Evolutionary conservation across 2,113 vertebrate genomes (phyloP), one percentile per base, ranked within the genome.

Genomic region (Thymallus thymallus): DNA sequence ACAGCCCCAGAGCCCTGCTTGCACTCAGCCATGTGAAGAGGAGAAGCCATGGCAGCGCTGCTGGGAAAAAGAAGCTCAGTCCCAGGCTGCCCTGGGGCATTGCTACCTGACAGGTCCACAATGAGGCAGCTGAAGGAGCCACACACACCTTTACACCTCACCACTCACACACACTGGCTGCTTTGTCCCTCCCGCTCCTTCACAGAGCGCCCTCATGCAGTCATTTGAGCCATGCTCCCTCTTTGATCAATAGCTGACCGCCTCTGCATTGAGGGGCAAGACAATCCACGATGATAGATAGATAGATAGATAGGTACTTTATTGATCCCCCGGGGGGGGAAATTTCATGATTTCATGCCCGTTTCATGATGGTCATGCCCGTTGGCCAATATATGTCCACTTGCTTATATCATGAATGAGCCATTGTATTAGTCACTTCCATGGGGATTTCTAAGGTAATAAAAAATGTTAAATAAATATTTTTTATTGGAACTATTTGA

Each of bases 21-120:
- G 20, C 18, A 20, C 6, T 32, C 35, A 45, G 13, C 65, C 55
- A 41, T 23, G 51, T 32, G 56, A 26, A 60, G n/a, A n/a, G 51
- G 46, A 35, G 26, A 7, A 51, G 24, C 23, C 12, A 35, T 45
- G 48, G n/a, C 35, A 20, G 13, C 14, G 56, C 18, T 23, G 41
- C 41, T 65, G 61, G 71, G 61, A 65, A 89, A 0, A 81, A 85
- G 89, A 94, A 87, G 88, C 80, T 89, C 91, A 89, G 91, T 89
- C 24, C 12, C 93, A 90, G 82, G 78, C 80, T 71, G 85, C 90
- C 94, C 92, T 92, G 61, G 75, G 89, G 94, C 91, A 85, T 73
- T 66, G 81, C 83, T 89, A 89, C 83, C 88, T 91, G 86, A 88
- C 89, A 83, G 90, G 88, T 89, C 65, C 76, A 78, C 55, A 22